A percentile compares a stretch with the other conserved stretches of the same genome.
Conservation (phyloP, 2,113 vertebrate genomes). For the Colius striatus region DNA sequence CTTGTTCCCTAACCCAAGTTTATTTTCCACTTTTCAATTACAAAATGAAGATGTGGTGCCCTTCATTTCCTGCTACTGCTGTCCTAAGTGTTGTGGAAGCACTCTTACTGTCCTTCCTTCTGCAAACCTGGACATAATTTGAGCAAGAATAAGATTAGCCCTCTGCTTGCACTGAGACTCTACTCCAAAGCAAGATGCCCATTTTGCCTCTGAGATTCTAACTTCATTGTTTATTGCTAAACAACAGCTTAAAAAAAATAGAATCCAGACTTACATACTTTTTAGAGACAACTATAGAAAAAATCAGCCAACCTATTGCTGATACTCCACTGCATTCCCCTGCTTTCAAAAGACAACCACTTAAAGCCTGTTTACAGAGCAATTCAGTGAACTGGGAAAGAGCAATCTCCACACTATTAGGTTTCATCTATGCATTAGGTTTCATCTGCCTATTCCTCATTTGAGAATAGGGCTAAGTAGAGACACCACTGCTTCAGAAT, state of each 20-base stretch:
- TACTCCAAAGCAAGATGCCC: not conserved
- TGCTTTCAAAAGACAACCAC: not conserved
- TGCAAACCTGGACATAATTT: not conserved
- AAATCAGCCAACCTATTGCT: not conserved
- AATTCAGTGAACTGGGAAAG: not conserved
- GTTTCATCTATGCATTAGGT: not conserved
- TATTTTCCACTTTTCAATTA: not conserved
- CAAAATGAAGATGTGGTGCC: not conserved
- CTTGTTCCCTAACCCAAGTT: not conserved
- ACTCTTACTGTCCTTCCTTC: not conserved
- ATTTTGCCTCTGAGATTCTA: not conserved
- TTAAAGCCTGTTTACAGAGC: not conserved
- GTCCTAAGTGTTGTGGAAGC: not conserved
- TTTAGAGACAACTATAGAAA: not conserved
- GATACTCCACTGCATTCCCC: not conserved
- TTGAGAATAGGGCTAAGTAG: not conserved
- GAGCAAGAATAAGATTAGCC: not conserved
- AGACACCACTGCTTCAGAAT: not conserved
- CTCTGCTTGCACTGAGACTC: not conserved
- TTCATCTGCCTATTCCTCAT: not conserved
- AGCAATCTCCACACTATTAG: not conserved
- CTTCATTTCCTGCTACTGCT: not conserved
- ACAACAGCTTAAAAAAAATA: not conserved
- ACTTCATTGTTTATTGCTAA: not conserved
- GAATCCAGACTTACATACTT: not conserved